Evolutionary conservation across 2,888 invertebrate genomes (phyloP), one percentile per base, ranked within the genome.

Genomic region (Palloptera scutellata): DNA sequence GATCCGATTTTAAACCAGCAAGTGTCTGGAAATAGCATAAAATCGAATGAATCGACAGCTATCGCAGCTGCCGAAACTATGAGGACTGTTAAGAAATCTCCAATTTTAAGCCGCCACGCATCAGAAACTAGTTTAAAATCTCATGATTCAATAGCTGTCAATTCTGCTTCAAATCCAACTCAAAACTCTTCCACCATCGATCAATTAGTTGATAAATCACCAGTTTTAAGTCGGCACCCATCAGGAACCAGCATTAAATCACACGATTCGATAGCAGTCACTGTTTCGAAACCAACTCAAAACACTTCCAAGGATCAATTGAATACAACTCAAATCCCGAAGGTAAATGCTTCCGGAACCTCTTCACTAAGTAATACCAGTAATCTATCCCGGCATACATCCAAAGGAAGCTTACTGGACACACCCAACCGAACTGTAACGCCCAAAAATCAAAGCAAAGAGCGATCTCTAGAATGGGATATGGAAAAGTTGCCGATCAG

Each of bases 401-500:
- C 48, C 0, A 48, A 48, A 48, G 48, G 15, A 8, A 48, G 15
- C 48, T n/a, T 15, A 48, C 48, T 48, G 5, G n/a, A 54, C 3
- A 9, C 57, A 19, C 17, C 13, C 8, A 45, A 55, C 45, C 15
- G 10, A 5, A 43, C 70, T 1, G 65, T 75, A 0, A 72, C 77
- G 2, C 48, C 72, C 8, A 77, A 76, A 48, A 11, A 55, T 17
- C 68, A 61, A 42, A 78, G 77, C 69, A 78, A 78, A 48, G 75
- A 76, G 30, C 76, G 71, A 52, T 78, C 79, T 0, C 64, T 75
- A 1, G 81, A 80, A 20, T 77, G 78, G 78, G 76, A 80, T 15
- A 79, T 78, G 75, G 77, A 79, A 40, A 76, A 75, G 53, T 19
- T 78, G 57, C 77, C 78, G 0, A 71, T 66, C 6, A 82, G 81